phyloP scores from a whole-genome alignment of 2,797 vertebrate species.

The Dipus sagitta region DNA sequence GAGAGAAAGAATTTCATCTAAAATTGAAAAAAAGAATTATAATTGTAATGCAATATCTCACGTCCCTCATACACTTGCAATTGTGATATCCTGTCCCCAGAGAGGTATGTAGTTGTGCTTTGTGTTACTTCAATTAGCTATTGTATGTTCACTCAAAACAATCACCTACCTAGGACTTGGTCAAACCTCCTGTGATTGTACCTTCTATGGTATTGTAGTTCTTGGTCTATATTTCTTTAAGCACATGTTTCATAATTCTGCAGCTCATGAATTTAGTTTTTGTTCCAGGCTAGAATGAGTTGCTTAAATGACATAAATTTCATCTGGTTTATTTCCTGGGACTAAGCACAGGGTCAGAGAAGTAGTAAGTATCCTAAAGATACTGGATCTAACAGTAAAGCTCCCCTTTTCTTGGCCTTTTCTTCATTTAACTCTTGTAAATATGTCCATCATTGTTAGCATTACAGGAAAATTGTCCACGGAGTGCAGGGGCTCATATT shows the following conservation, averaged over 20 bases:
- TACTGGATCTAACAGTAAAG: background rate
- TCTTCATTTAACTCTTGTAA: background rate
- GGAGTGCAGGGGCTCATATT: background rate
- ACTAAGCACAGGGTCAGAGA: background rate
- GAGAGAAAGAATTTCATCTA: background rate
- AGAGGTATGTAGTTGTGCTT: background rate
- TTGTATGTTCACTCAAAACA: background rate
- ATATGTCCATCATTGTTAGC: background rate
- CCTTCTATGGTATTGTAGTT: background rate
- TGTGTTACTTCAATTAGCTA: background rate
- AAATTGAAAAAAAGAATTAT: background rate
- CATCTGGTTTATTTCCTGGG: background rate
- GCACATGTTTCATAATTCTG: background rate
- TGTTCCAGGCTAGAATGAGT: background rate
- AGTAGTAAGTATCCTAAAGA: background rate
- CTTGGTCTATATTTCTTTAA: background rate
- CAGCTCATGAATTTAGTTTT: background rate
- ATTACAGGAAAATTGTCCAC: background rate
- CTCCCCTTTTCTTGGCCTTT: background rate
- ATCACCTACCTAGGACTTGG: background rate
- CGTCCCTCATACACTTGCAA: background rate
- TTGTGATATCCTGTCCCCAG: background rate
- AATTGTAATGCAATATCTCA: background rate
- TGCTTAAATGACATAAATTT: background rate
- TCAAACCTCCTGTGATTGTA: background rate